Conservation (phyloP, 1,140 invertebrate genomes). For the Eumaeus atala region DNA sequence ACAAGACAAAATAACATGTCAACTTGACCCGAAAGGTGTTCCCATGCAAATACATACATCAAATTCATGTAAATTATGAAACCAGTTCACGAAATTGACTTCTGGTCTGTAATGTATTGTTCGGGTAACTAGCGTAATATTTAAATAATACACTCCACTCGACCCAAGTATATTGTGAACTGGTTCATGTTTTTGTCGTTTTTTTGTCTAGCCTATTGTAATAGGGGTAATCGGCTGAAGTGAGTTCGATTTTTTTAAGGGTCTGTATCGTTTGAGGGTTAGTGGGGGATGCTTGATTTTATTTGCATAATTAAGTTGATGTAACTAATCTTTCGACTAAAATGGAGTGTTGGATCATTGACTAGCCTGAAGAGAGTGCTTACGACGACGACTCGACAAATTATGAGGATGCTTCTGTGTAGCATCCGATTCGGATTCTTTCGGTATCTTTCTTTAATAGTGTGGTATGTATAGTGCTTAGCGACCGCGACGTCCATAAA, state of each 20-base stretch:
- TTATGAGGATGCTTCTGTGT: too few species aligned
- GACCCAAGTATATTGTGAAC: slow-evolving; percentile 32
- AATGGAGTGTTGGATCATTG: too few species aligned
- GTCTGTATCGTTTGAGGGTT: too few species aligned
- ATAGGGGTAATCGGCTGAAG: slow-evolving; percentile 29
- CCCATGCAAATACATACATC: slow-evolving; percentile 46
- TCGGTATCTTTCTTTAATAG: too few species aligned
- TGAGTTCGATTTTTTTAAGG: slow-evolving; percentile 16
- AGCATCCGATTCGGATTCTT: too few species aligned
- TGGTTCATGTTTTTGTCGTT: slow-evolving; percentile 22
- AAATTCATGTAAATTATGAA: slow-evolving; percentile 40
- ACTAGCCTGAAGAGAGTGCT: too few species aligned
- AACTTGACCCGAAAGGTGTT: slow-evolving; percentile 33
- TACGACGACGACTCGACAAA: too few species aligned
- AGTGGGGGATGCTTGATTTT: too few species aligned
- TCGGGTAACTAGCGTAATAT: slow-evolving; percentile 50
- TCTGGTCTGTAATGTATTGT: slow-evolving; percentile 51
- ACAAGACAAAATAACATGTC: slow-evolving; percentile 33
- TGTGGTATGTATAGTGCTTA: too few species aligned
- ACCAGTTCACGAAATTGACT: slow-evolving; percentile 50
- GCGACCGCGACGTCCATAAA: too few species aligned
- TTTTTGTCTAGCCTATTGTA: slow-evolving; percentile 21
- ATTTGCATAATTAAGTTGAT: too few species aligned
- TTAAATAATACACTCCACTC: slow-evolving; percentile 48
- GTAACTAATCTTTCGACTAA: too few species aligned